Evolutionary conservation across 2,888 invertebrate species (phyloP).

Genomic region (Pseudococcus viburni): DNA sequence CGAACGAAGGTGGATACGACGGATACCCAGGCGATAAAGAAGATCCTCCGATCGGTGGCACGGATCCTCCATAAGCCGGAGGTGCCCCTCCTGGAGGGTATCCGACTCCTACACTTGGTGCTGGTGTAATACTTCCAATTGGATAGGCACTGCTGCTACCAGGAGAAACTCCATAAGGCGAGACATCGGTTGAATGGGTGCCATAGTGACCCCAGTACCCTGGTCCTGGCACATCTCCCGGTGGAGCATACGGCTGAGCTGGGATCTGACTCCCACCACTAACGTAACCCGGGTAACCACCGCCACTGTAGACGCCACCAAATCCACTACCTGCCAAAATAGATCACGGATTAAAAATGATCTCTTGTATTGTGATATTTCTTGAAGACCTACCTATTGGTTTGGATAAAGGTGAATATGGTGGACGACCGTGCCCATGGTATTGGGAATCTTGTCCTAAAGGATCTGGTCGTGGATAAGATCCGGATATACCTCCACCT

Average conservation of each 20-base stretch:
- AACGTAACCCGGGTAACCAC: slow-evolving; percentile 69
- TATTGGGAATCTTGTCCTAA: slow-evolving; percentile 73
- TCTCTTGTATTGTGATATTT: no score
- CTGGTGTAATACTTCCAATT: slow-evolving; percentile 51
- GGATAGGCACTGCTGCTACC: slow-evolving; percentile 58
- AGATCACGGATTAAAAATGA: neutral
- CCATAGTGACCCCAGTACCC: slow-evolving; percentile 55
- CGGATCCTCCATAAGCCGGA: slow-evolving; percentile 64
- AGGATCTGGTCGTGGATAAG: slow-evolving; percentile 71
- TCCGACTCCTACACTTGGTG: slow-evolving; percentile 62
- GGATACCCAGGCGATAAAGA: slow-evolving; percentile 57
- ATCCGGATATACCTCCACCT: slow-evolving; percentile 54
- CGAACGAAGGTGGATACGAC: slow-evolving; percentile 58
- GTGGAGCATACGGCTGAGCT: slow-evolving; percentile 43
- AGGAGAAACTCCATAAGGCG: slow-evolving; percentile 54
- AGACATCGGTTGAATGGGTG: slow-evolving; percentile 50
- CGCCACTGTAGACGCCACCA: slow-evolving; percentile 70
- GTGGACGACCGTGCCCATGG: slow-evolving; percentile 71
- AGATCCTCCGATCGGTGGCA: slow-evolving; percentile 66
- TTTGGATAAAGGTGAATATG: slow-evolving; percentile 64
- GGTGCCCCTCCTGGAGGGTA: slow-evolving; percentile 67
- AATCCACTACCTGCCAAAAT: slow-evolving; percentile 68
- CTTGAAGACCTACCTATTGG: slow-evolving; percentile 65
- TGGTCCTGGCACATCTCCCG: slow-evolving; percentile 43
- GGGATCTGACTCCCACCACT: slow-evolving; percentile 47